Base-by-base conservation (phyloP, 2,888 invertebrate genomes). In the Cosmia pyralina region DNA sequence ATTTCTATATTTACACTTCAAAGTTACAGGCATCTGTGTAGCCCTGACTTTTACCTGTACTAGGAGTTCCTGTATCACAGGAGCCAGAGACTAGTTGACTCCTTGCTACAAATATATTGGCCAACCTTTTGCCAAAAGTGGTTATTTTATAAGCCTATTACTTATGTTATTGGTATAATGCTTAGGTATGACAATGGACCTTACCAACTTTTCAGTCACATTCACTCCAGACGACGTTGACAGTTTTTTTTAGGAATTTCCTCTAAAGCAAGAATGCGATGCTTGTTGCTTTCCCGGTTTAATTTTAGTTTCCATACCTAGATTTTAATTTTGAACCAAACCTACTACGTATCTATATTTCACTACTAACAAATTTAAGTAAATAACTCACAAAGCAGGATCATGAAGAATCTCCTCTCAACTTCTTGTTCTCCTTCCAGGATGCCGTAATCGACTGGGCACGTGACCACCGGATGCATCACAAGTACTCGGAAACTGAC, bases 401-500 rank as follows among this genome's bases (percentile, higher is more conserved):
- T 38, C n/a, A 1, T n/a, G 15, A 41, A 19, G 10, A 0, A 68
- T 8, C 19, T 66, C 8, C 6, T 10, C 6, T 62, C 11, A 79
- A 57, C 11, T 34, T 52, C 22, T 17, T 11, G 19, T 11, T 50
- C 3, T 59, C 10, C 4, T 71, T 69, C 8, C 86, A 98, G 97
- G 98, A 98, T 91, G 96, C 98, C 3, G 98, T 97, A 15, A 94
- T 97, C n/a, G 98, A 98, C 90, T 98, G 98, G 98, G 97, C 98
- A 0, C 96, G 98, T 74, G 98, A 98, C 90, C 98, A 98, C 94
- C 96, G 98, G 85, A 98, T 98, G 90, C 98, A 99, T 92, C 99
- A 99, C 96, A 99, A 99, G 92, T 99, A 97, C 96, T 98, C 98
- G 34, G 99, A 99, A 92, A 99, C 99, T 0, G 98, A 99, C 91